A percentile compares a stretch with the other conserved stretches of the same genome.
Conservation (phyloP, 2,888 invertebrate species). For the Mimumesa dahlbomi region DNA sequence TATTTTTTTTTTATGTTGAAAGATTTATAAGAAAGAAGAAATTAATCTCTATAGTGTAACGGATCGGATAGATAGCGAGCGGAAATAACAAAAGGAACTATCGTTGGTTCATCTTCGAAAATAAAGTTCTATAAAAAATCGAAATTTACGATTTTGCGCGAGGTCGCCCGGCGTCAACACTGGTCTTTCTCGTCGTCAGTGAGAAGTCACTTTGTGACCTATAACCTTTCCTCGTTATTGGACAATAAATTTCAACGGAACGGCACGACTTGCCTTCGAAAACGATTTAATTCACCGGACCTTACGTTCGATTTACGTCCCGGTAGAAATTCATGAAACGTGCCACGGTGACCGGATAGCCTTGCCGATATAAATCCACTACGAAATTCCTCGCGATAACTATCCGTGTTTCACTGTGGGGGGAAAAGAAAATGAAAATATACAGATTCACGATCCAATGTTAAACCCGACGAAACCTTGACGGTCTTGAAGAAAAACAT, state of each 20-base stretch:
- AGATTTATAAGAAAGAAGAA: too few relatives aligned
- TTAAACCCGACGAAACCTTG: too few relatives aligned
- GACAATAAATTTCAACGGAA: slow-evolving; percentile 43
- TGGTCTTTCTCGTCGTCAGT: too few relatives aligned
- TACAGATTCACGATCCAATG: too few relatives aligned
- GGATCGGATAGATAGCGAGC: background rate
- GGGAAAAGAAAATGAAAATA: too few relatives aligned
- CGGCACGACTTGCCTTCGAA: slow-evolving; percentile 13
- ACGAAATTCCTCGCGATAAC: too few relatives aligned
- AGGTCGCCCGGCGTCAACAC: background rate
- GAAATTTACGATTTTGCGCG: background rate
- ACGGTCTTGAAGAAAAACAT: too few relatives aligned
- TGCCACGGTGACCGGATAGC: background rate
- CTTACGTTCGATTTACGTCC: slow-evolving; percentile 22
- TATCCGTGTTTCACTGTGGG: too few relatives aligned
- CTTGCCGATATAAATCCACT: too few relatives aligned
- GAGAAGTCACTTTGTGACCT: slow-evolving; percentile 31
- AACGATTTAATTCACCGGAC: slow-evolving; percentile 46
- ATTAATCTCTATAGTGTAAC: too few relatives aligned
- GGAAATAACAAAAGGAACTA: background rate
- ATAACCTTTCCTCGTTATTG: slow-evolving; percentile 43
- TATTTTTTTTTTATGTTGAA: background rate
- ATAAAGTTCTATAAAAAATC: background rate
- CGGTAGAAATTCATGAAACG: slow-evolving; percentile 51
- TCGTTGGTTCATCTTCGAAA: background rate